A percentile compares a stretch with the other conserved stretches of the same genome.
Evolutionary conservation across 2,113 vertebrate genomes (phyloP).

Genomic region (Progne subis): DNA sequence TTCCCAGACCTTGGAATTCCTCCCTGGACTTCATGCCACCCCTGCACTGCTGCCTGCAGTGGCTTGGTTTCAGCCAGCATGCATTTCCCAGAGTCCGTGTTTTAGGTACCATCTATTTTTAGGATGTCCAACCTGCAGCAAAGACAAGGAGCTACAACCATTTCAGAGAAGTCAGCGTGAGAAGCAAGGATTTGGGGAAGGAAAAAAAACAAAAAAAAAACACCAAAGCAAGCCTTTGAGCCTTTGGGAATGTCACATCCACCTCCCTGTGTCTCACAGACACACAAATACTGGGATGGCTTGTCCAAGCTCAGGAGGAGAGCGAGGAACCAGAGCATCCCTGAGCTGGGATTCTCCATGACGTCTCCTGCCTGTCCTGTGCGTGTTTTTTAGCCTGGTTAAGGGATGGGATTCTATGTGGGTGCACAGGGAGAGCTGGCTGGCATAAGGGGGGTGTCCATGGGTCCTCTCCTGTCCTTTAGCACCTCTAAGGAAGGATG

Average conservation of each 20-base stretch:
- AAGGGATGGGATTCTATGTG: background rate
- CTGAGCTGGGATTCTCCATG: background rate
- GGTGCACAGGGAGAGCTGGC: background rate
- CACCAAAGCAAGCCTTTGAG: background rate
- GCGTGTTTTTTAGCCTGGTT: background rate
- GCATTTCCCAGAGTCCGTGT: background rate
- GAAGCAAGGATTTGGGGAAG: background rate
- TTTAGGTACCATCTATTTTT: constrained; percentile 44
- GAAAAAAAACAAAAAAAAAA: too few species aligned
- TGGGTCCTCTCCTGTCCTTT: background rate
- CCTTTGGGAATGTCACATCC: background rate
- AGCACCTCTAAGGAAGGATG: background rate
- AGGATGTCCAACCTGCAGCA: constrained; percentile 26
- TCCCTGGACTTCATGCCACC: background rate
- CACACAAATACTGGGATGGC: background rate
- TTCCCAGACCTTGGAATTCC: background rate
- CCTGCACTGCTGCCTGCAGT: background rate
- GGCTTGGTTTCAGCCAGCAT: background rate
- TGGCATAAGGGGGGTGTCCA: background rate
- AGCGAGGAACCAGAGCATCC: background rate
- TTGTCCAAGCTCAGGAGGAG: background rate
- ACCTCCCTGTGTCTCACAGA: background rate
- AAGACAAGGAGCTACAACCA: background rate
- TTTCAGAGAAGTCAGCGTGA: background rate
- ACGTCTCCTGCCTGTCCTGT: background rate